Evolutionary conservation across 1,140 invertebrate species (phyloP), one percentile per base, ranked within the genome.

Genomic region (Listronotus oregonensis): DNA sequence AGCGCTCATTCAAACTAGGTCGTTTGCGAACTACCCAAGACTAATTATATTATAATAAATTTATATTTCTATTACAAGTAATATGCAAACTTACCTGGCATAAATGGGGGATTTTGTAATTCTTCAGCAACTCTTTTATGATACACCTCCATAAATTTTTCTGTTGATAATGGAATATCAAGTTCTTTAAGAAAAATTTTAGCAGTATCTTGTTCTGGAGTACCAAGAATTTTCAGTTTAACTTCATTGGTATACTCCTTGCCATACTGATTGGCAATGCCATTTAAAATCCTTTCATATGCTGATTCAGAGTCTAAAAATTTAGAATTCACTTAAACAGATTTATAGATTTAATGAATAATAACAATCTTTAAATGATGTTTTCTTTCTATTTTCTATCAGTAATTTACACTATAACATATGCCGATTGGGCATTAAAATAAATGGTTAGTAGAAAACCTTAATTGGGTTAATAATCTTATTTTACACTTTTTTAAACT

Each of bases 201-300:
- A 1, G 84, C 83, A 34, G 83, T 81, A 42, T 85, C 85, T n/a
- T 70, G 58, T 58, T 85, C 82, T 47, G 82, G 82, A 56, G 82
- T 83, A 3, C 88, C 88, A 82, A 89, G 83, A 63, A 84, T 77
- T 66, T 81, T 81, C n/a, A 79, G 66, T 71, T 85, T 84, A 8
- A 86, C 65, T n/a, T 87, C 85, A 75, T 79, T 80, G 3, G 84
- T 84, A 74, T 85, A 88, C 12, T 69, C 73, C 73, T 86, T 86
- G 0, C 82, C 85, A 78, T 81, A 87, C 46, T 73, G 69, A 15
- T 54, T 49, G 5, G 75, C 72, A 54, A 82, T 78, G 21, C 72
- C 69, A 27, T 52, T 63, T 15, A 81, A 75, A 31, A 79, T 76
- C 42, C 71, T 63, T 49, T 79, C 69, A 55, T 80, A 79, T 12